Evolutionary conservation across 2,888 invertebrate species (phyloP), one percentile per base, ranked within the genome.

Genomic region (Alitta virens): DNA sequence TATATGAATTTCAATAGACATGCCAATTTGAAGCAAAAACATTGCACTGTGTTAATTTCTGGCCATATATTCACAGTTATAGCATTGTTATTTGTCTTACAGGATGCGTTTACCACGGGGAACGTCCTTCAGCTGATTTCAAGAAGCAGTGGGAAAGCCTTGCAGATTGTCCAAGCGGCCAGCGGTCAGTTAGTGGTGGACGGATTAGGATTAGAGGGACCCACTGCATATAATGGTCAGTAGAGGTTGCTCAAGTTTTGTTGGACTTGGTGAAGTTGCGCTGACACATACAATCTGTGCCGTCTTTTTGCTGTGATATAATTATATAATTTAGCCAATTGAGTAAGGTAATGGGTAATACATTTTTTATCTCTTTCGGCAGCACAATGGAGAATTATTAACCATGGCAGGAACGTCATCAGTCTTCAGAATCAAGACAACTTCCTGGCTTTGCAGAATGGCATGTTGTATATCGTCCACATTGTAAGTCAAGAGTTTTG

Each of bases 371-470:
- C n/a, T 33, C 12, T 59, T 38, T 61, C 70, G 72, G 51, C 66
- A 79, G 79, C 78, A 42, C 65, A 74, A 5, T 81, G 79, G 78
- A 80, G 79, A 3, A 75, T 81, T n/a, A 66, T 76, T 5, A 75
- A 77, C 62, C 78, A 78, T 59, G 78, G 76, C 3, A 71, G 66
- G 25, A 78, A 80, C 59, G 74, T 75, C 56, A 75, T 81, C 0
- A 70, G 75, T 16, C 74, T 81, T 3, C 75, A 78, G 63, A 81
- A 80, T 72, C 77, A 78, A 71, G 70, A 76, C 71, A 81, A 81
- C 71, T 81, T 74, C 65, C 67, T 81, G 46, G 68, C 74, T 2
- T 68, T 81, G 23, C 67, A 70, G 12, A 73, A 75, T 60, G 80
- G 79, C 5, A 62, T 65, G 33, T 72, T 74, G 5, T 42, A 67